phyloP scores from a whole-genome alignment of 2,113 vertebrate genomes.

The Brevimyrus niger region DNA sequence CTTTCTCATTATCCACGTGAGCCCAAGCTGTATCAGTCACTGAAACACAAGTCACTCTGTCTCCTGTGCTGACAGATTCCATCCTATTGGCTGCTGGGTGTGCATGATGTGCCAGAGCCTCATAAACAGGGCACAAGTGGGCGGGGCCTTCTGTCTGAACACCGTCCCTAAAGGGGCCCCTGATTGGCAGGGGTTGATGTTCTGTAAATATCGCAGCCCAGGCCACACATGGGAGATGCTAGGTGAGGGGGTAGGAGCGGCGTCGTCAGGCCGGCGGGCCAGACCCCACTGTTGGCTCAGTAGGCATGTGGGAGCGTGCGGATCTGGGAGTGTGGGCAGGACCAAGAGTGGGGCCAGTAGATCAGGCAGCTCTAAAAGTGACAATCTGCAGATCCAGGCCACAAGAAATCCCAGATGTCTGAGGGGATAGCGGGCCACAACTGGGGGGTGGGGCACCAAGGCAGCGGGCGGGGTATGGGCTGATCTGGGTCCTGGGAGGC shows the following conservation, averaged over 20 bases:
- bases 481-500: not conserved
- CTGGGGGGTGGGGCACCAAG: not conserved
- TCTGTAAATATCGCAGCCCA: not conserved
- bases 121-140: not conserved
- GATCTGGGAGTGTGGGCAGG: not conserved
- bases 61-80: not conserved
- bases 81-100: too few species aligned
- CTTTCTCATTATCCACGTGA: not conserved
- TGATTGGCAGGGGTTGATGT: not conserved
- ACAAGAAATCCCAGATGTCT: slow-evolving; percentile 18
- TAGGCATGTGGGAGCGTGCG: not conserved
- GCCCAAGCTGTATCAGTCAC: not conserved
- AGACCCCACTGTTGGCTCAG: not conserved
- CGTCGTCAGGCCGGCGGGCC: not conserved
- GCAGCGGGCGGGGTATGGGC: too few species aligned
- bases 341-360: not conserved
- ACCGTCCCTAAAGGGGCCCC: not conserved
- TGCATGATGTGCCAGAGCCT: not conserved
- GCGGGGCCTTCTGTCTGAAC: not conserved
- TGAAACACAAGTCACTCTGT: not conserved
- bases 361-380: not conserved
- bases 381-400: slow-evolving; percentile 5
- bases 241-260: not conserved
- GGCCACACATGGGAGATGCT: not conserved
- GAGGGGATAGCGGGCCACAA: not conserved